These are phyloP conservation scores for Stegastes partitus DNA, from an alignment of 2,113 vertebrate species.

Conservation along the genomic window DNA sequence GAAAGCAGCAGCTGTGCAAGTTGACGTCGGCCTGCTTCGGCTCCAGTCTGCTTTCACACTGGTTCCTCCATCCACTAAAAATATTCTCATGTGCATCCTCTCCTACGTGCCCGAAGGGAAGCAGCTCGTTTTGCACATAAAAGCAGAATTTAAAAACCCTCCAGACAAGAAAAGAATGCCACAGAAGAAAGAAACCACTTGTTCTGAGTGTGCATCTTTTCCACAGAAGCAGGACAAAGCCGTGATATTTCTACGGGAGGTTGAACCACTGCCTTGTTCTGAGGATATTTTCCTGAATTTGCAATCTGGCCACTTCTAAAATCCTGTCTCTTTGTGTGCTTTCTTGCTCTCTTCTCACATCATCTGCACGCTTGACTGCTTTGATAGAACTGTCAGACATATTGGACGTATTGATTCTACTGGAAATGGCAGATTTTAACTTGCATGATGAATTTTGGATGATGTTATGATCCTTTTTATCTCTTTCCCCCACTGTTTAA, in stretches of 20 bases:
- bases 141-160: background rate
- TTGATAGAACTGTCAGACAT: background rate
- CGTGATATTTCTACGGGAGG: background rate
- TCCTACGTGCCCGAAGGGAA: background rate
- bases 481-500: background rate
- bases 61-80: background rate
- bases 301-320: background rate
- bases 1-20: constrained; percentile 41
- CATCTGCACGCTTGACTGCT: background rate
- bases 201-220: constrained; percentile 27
- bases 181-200: constrained; percentile 33
- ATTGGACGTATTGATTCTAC: background rate
- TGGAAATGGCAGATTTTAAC: background rate
- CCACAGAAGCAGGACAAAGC: background rate
- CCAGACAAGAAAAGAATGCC: constrained; percentile 32
- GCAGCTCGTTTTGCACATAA: background rate
- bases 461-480: background rate
- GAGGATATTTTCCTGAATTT: background rate
- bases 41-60: background rate
- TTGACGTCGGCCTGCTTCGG: constrained; percentile 57
- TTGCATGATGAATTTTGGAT: background rate
- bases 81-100: background rate
- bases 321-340: background rate
- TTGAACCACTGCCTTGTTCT: background rate
- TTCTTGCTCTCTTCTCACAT: background rate